These are phyloP conservation scores for Eucera pruinosa DNA, from an alignment of 2,888 invertebrate genomes.

Conservation along the genomic window DNA sequence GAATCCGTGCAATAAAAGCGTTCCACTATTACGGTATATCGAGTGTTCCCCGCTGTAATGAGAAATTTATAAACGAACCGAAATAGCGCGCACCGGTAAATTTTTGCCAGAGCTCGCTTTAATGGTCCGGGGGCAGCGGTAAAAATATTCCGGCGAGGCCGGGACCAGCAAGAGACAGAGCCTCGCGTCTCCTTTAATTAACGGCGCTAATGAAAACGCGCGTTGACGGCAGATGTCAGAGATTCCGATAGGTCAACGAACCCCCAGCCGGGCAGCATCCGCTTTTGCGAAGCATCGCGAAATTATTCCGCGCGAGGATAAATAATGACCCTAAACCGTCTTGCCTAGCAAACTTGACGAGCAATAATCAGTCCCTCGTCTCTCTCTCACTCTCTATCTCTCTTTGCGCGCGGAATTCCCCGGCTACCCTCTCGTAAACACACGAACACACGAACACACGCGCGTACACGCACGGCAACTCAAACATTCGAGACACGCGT, in stretches of 20 bases:
- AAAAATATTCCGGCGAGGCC: conserved; percentile 14
- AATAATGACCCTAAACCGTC: conserved; percentile 25
- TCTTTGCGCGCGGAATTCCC: conserved; percentile 47
- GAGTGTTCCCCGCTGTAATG: no score
- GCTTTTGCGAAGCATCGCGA: not conserved
- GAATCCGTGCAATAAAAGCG: no score
- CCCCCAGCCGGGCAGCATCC: not conserved
- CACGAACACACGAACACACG: conserved; percentile 39
- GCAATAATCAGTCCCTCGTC: conserved; percentile 38
- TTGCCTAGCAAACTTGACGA: conserved; percentile 17
- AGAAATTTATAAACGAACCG: conserved; percentile 17
- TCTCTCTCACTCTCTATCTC: conserved; percentile 13
- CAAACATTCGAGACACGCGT: conserved; percentile 44
- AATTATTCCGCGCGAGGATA: conserved; percentile 21
- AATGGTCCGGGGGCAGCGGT: conserved; percentile 7
- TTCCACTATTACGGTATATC: no score
- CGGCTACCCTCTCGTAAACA: conserved; percentile 17
- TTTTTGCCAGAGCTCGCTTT: conserved; percentile 13
- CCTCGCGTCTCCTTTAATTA: conserved; percentile 23
- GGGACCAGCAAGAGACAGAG: not conserved
- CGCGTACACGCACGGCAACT: conserved; percentile 51
- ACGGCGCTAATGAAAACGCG: conserved; percentile 25
- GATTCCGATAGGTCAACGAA: conserved; percentile 29
- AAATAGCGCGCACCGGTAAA: not conserved
- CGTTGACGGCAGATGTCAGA: conserved; percentile 23